Conservation (phyloP, 2,888 invertebrate genomes). For the Dyspetes luteomarginatus region DNA sequence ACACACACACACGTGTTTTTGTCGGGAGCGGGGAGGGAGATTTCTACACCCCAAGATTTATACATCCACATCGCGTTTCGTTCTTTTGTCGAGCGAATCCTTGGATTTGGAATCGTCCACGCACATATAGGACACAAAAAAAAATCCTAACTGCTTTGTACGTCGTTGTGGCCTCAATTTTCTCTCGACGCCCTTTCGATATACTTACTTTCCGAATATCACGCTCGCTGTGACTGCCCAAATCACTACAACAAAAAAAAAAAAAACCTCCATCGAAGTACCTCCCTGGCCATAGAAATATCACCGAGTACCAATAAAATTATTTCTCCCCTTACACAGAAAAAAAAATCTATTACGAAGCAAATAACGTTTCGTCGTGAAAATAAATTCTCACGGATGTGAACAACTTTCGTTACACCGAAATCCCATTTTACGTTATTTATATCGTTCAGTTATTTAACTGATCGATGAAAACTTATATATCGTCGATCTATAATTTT, state of each 20-base stretch:
- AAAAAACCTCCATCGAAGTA: neutral
- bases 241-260: slow-evolving; percentile 13
- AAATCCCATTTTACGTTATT: slow-evolving; percentile 4
- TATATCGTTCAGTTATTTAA: neutral
- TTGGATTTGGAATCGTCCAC: slow-evolving; percentile 7
- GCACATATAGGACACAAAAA: neutral
- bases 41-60: slow-evolving; percentile 30
- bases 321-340: slow-evolving; percentile 15
- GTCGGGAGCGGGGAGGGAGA: neutral
- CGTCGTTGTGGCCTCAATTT: slow-evolving; percentile 15
- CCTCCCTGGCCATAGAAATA: slow-evolving; percentile 10
- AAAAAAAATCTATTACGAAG: neutral
- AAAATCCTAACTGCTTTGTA: neutral
- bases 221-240: neutral
- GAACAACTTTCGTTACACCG: neutral
- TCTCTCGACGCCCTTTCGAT: slow-evolving; percentile 1
- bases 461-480: no score
- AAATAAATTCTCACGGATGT: neutral
- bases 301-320: slow-evolving; percentile 12
- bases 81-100: neutral
- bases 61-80: slow-evolving; percentile 19
- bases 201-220: neutral
- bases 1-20: slow-evolving; percentile 18
- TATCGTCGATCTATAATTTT: no score
- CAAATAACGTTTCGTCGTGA: neutral